Evolutionary conservation across 1,140 invertebrate genomes (phyloP), one percentile per base, ranked within the genome.

Genomic region (Cherax destructor): DNA sequence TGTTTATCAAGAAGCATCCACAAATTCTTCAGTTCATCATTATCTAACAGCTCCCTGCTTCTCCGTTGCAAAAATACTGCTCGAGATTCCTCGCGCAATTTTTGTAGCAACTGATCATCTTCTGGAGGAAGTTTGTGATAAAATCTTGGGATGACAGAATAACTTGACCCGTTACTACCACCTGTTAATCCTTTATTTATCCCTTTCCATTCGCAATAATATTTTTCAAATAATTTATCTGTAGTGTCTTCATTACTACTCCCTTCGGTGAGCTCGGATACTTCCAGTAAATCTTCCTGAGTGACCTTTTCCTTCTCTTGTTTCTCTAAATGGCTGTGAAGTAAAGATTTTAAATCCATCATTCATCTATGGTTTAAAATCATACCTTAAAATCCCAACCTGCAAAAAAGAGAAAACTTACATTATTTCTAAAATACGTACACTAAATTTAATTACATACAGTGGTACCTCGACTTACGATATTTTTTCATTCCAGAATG

Each of bases 51-150:
- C 94, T 98, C 96, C 93, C 96, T 96, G 90, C 97, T 98, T 94
- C 97, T 96, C 93, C 97, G 96, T 95, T 98, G 97, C 47, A 99
- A 94, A 94, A 98, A 97, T 78, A 97, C 95, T 16, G 97, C 97
- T 93, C 98, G 95, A 0, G 97, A 97, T 95, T 98, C 97, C 94
- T 98, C 97, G 77, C 97, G 95, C n/a, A 98, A 94, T 94, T 98
- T 98, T 93, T 97, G 96, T 1, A 96, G 95, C 18, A 98, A 93
- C 9, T 96, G 95, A 93, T 98, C 97, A 94, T 97, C 96, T 88
- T 97, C 96, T 93, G 96, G 96, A 0, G 97, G 97, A 18, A 97
- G 94, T 93, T 97, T 97, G 92, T 96, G 96, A 94, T 97, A 98
- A 94, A 98, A 97, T 94, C 96, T 97, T 0, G 97, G 97, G 93